phyloP scores from a whole-genome alignment of 92 coral and sea anemone genomes.

The Porites rus region DNA sequence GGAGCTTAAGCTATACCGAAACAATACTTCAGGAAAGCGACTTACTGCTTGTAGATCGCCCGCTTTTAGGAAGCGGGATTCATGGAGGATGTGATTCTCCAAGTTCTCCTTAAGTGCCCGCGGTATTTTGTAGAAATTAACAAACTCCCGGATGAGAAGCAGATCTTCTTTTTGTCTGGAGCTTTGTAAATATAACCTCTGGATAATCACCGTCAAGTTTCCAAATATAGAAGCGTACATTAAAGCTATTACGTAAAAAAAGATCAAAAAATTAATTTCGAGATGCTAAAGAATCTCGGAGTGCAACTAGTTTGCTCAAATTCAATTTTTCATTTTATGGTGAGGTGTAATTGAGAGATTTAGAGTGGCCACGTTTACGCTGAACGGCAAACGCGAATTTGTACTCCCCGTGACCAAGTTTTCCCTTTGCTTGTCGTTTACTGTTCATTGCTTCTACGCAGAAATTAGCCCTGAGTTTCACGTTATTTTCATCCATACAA shows the following conservation, averaged over 20 bases:
- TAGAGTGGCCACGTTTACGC: too few species aligned
- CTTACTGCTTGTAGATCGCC: constrained; percentile 71
- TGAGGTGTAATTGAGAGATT: too few species aligned
- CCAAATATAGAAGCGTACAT: constrained; percentile 93
- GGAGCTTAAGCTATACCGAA: neutral
- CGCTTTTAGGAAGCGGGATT: constrained; percentile 63
- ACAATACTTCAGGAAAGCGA: neutral
- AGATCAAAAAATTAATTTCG: neutral
- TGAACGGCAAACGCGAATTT: too few species aligned
- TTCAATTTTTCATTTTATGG: too few species aligned
- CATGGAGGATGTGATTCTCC: constrained; percentile 77
- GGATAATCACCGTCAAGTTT: constrained; percentile 87
- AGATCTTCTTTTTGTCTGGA: constrained; percentile 75
- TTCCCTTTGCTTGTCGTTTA: too few species aligned
- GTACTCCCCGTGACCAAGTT: too few species aligned
- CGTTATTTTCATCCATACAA: too few species aligned
- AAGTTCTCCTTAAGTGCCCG: constrained; percentile 69
- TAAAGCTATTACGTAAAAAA: constrained; percentile 49
- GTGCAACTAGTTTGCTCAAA: too few species aligned
- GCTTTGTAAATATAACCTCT: constrained; percentile 77
- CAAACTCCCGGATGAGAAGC: constrained; percentile 70
- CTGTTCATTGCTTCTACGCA: too few species aligned
- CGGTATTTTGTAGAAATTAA: constrained; percentile 77
- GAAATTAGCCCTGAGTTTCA: too few species aligned
- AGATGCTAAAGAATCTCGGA: too few species aligned